phyloP scores from a whole-genome alignment of 2,888 invertebrate genomes.

The Xestia c-nigrum region DNA sequence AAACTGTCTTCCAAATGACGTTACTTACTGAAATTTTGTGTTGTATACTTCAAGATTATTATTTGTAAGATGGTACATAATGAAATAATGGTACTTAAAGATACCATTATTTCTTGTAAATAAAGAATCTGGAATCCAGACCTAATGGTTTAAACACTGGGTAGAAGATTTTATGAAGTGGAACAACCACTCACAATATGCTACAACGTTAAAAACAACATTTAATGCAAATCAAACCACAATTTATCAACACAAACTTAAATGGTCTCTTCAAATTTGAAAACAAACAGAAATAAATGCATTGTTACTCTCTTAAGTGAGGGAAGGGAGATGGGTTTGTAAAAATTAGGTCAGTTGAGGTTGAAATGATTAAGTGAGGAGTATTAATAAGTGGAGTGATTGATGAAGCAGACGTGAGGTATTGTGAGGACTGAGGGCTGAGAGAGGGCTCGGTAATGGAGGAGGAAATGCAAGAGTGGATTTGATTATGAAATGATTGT shows the following conservation, averaged over 20 bases:
- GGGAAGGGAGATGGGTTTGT: slow-evolving; percentile 42
- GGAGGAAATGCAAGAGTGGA: slow-evolving; percentile 30
- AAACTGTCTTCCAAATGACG: neutral
- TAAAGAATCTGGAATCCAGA: neutral
- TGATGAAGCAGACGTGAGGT: slow-evolving; percentile 62
- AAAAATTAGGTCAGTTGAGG: slow-evolving; percentile 66
- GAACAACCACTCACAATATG: too few species aligned
- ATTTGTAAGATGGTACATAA: neutral
- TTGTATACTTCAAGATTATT: neutral
- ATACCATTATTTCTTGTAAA: neutral
- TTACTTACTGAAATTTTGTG: neutral
- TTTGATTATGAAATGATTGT: slow-evolving; percentile 41
- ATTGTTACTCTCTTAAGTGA: slow-evolving; percentile 21
- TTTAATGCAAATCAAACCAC: slow-evolving; percentile 13
- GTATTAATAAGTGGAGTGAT: slow-evolving; percentile 62
- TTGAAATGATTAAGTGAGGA: slow-evolving; percentile 64
- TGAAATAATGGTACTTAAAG: too few species aligned
- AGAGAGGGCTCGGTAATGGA: slow-evolving; percentile 12
- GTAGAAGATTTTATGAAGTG: neutral
- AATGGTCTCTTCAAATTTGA: neutral
- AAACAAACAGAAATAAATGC: slow-evolving; percentile 53
- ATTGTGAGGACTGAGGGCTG: slow-evolving; percentile 52
- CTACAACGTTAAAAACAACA: neutral
- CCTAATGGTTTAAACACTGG: neutral
- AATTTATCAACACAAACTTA: neutral